phyloP scores from a whole-genome alignment of 2,888 invertebrate species.

The Meteorus cinctellus region DNA sequence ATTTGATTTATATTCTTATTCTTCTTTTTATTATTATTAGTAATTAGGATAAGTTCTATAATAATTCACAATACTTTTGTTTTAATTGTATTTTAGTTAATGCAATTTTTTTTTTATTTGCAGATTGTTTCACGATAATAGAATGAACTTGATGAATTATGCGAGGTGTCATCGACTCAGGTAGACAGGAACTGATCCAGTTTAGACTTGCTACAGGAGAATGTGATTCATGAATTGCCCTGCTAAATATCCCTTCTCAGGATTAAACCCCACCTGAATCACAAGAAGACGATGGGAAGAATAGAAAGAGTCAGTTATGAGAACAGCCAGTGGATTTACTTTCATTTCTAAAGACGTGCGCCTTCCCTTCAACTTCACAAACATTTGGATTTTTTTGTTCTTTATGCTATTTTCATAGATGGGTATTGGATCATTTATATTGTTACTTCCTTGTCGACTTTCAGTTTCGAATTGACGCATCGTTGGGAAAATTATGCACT shows the following conservation, averaged over 20 bases:
- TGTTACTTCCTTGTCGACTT: too few relatives aligned
- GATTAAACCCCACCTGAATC: conserved; percentile 49
- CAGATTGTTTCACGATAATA: not conserved
- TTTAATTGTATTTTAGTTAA: not conserved
- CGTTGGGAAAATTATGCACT: too few relatives aligned
- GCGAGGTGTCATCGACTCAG: conserved; percentile 43
- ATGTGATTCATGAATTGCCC: conserved; percentile 58
- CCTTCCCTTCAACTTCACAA: not conserved
- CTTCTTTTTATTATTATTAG: not conserved
- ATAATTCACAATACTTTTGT: not conserved
- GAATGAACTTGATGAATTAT: not conserved
- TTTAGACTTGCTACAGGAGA: conserved; percentile 63
- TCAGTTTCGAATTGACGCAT: too few relatives aligned
- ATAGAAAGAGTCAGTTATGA: conserved; percentile 34
- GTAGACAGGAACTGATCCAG: conserved; percentile 65
- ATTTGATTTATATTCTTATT: not conserved
- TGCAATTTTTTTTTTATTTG: not conserved
- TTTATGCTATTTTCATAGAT: not conserved
- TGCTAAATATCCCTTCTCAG: conserved; percentile 51
- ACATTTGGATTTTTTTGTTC: not conserved
- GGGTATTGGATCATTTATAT: too few relatives aligned
- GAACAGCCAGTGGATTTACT: conserved; percentile 35
- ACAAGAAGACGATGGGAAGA: conserved; percentile 41
- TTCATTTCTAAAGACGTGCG: conserved; percentile 42
- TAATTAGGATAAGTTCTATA: not conserved